Conservation (phyloP, 2,113 vertebrate genomes). For the Gallinago jamesoni region DNA sequence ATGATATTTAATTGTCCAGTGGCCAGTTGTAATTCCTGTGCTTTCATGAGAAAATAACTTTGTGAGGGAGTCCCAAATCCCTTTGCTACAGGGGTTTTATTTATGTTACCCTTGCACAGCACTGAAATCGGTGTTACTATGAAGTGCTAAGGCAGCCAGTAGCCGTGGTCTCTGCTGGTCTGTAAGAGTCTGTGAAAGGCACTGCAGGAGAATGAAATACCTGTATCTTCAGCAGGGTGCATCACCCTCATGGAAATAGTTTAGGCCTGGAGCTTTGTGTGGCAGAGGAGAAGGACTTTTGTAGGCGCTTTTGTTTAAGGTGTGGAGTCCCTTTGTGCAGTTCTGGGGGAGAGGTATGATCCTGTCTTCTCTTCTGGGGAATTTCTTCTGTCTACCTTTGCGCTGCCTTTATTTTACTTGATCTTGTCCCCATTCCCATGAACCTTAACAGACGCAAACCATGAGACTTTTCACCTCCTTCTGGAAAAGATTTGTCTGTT, state of each 20-base stretch:
- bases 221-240: not conserved
- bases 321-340: not conserved
- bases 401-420: not conserved
- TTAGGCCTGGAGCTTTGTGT: not conserved
- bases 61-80: not conserved
- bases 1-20: slow-evolving; percentile 50
- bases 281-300: not conserved
- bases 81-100: not conserved
- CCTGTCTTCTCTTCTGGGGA: not conserved
- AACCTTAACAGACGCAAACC: not conserved
- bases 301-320: not conserved
- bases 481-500: not conserved
- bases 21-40: slow-evolving; percentile 67
- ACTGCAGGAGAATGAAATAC: not conserved
- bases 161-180: not conserved
- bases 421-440: not conserved
- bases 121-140: not conserved
- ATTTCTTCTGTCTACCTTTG: not conserved
- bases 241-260: not conserved
- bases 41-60: not conserved
- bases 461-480: not conserved
- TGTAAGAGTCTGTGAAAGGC: not conserved
- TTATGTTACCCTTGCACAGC: slow-evolving; percentile 28
- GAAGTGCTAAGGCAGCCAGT: not conserved
- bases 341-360: not conserved